phyloP scores from a whole-genome alignment of 1,140 invertebrate species.

The Drosophila ambigua region DNA sequence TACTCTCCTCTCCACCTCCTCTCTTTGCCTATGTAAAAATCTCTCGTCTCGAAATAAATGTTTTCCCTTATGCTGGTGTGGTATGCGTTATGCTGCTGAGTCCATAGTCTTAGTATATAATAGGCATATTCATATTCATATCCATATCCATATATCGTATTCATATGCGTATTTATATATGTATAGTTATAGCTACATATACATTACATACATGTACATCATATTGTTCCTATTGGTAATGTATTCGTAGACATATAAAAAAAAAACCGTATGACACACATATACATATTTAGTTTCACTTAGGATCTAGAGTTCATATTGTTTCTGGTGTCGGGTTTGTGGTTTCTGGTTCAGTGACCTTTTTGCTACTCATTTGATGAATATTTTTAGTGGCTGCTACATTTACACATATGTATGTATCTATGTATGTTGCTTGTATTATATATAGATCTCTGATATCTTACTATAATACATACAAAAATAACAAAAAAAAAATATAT shows the following conservation, averaged over 20 bases:
- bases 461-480: slow-evolving; percentile 34
- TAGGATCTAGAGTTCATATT: slow-evolving; percentile 51
- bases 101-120: slow-evolving; percentile 46
- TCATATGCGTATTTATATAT: slow-evolving; percentile 19
- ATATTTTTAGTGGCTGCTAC: slow-evolving; percentile 45
- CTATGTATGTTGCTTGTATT: slow-evolving; percentile 14
- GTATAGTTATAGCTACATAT: slow-evolving; percentile 43
- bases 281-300: slow-evolving; percentile 32
- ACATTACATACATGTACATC: slow-evolving; percentile 25
- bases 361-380: slow-evolving; percentile 65
- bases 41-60: slow-evolving; percentile 26
- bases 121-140: slow-evolving; percentile 14
- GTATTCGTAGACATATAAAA: slow-evolving; percentile 27
- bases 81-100: slow-evolving; percentile 40
- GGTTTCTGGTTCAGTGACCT: slow-evolving; percentile 48
- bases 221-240: slow-evolving; percentile 24
- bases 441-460: slow-evolving; percentile 37
- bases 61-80: slow-evolving; percentile 11
- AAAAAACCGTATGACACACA: slow-evolving; percentile 56
- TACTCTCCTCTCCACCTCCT: neutral
- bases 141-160: slow-evolving; percentile 9
- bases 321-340: slow-evolving; percentile 22
- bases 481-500: slow-evolving; percentile 24
- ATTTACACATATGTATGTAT: slow-evolving; percentile 35
- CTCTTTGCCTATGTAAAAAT: slow-evolving; percentile 17